Conservation (phyloP, 1,140 invertebrate genomes). For the Musca vetustissima region DNA sequence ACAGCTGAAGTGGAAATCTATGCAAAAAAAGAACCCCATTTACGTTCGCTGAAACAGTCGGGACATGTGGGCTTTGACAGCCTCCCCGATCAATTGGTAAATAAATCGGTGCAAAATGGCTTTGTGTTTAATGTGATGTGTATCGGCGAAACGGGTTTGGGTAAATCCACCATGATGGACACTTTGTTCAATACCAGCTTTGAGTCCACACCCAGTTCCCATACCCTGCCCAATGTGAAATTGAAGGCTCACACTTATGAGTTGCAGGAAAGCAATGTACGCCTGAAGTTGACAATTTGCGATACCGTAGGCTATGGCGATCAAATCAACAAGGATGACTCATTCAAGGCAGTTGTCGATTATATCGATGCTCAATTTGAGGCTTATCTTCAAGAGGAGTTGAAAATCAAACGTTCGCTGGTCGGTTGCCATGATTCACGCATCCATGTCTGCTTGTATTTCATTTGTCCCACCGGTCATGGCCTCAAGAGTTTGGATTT, state of each 20-base stretch:
- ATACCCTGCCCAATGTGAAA: conserved; percentile 90
- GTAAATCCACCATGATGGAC: conserved; percentile 99
- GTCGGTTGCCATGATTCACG: conserved; percentile 91
- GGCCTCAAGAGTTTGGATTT: conserved; percentile 94
- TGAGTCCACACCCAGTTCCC: conserved; percentile 87
- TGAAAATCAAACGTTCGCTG: conserved; percentile 95
- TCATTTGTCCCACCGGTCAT: conserved; percentile 94
- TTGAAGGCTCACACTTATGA: conserved; percentile 97
- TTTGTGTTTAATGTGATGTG: conserved; percentile 98
- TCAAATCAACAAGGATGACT: conserved; percentile 99
- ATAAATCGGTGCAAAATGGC: conserved; percentile 96
- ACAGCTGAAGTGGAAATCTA: conserved; percentile 21
- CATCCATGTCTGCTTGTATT: conserved; percentile 97
- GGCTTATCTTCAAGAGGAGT: conserved; percentile 94
- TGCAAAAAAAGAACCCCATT: conserved; percentile 54
- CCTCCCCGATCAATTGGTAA: conserved; percentile 96
- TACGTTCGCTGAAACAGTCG: conserved; percentile 84
- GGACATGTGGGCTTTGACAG: conserved; percentile 99
- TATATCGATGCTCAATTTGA: conserved; percentile 99
- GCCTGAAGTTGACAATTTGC: conserved; percentile 94
- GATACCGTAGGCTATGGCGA: conserved; percentile 99
- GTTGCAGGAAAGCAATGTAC: conserved; percentile 94
- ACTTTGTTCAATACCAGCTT: conserved; percentile 99
- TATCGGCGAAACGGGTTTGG: conserved; percentile 96
- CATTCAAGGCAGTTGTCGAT: conserved; percentile 96